Base-by-base conservation (phyloP, 1,140 invertebrate genomes). In the Episyrphus balteatus region DNA sequence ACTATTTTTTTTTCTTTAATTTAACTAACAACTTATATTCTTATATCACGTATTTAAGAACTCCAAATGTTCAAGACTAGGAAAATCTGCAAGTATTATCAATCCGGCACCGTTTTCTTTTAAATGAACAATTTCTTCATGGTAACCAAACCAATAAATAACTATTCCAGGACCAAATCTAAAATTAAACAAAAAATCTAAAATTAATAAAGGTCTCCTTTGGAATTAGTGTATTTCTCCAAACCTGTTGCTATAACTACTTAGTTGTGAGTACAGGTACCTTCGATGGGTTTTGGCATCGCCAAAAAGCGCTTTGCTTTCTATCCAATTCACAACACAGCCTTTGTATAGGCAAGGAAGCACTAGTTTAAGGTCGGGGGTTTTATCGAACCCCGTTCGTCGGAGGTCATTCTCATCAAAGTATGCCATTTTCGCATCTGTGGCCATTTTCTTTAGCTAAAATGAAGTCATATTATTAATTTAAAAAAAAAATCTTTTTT, bases 141-240 rank as follows among this genome's bases (percentile, higher is more conserved):
- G 70, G 66, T 82, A 94, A 17, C 91, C 92, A 75, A 93, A 92
- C 92, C 92, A 97, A 66, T 96, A 97, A 54, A 97, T 94, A 3
- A 96, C 88, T 46, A 95, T 73, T 3, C 92, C 92, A 13, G 90
- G 81, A 5, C 93, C 93, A 79, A 94, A 97, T 57, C 86, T 85
- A 15, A 49, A 38, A 56, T 19, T 2, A 21, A 57, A 55, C 9
- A 48, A 49, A 45, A 15, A 37, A 17, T 40, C 15, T 34, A 41
- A 44, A 42, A 9, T 45, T 32, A 5, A 42, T 7, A 21, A 42
- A 6, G 12, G 3, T 51, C 39, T 15, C n/a, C 30, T 26, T 15
- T 38, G 26, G 13, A n/a, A 40, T 41, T 19, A 11, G 8, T 34
- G 18, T 37, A 14, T 40, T 40, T 40, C 39, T 50, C n/a, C n/a